Evolutionary conservation across 2,888 invertebrate genomes (phyloP).

Genomic region (Cantharis rufa): DNA sequence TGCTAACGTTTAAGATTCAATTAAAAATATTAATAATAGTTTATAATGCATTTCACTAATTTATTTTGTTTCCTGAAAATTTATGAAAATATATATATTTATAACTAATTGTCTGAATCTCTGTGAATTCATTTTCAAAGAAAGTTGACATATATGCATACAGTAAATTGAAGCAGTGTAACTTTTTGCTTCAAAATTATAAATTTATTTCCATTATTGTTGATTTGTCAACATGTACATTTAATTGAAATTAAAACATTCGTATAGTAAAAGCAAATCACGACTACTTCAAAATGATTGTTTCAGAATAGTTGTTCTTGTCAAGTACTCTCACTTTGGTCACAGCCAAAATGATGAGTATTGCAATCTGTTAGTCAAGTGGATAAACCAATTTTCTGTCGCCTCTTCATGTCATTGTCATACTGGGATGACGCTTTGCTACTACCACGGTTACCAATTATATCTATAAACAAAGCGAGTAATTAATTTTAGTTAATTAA

Average conservation of each 20-base stretch:
- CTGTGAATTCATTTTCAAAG: too few species aligned
- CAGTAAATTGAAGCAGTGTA: not conserved
- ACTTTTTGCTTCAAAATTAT: not conserved
- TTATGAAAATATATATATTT: too few species aligned
- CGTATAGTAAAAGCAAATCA: constrained; percentile 28
- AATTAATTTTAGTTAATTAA: constrained; percentile 38
- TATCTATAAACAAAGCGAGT: constrained; percentile 28
- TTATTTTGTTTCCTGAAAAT: too few species aligned
- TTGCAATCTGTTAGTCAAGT: constrained; percentile 48
- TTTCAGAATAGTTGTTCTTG: constrained; percentile 41
- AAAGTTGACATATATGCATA: not conserved
- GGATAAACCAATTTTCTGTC: constrained; percentile 50
- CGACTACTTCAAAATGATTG: constrained; percentile 35
- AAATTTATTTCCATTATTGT: not conserved
- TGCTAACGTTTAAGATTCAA: too few species aligned
- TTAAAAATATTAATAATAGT: too few species aligned
- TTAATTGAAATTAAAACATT: not conserved
- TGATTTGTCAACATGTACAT: not conserved
- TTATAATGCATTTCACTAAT: too few species aligned
- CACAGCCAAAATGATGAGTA: constrained; percentile 48
- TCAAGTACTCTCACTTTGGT: constrained; percentile 38
- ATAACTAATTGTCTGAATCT: too few species aligned
- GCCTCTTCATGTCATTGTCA: constrained; percentile 49
- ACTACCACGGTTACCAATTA: constrained; percentile 41
- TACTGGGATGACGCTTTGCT: constrained; percentile 44